Conservation (phyloP, 2,888 invertebrate species). For the Atrina japonica region DNA sequence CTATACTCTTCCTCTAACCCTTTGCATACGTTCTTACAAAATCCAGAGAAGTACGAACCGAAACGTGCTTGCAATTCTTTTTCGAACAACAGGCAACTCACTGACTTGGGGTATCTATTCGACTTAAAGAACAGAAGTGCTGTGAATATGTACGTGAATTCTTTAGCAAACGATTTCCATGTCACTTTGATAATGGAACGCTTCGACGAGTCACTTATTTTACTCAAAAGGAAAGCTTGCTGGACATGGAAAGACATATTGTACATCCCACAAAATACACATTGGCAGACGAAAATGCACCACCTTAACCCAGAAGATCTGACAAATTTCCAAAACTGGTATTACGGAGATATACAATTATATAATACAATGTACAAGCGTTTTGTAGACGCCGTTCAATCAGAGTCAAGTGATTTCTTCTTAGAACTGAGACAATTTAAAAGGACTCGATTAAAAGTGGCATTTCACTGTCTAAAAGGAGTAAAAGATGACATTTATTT, state of each 20-base stretch:
- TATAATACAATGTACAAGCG: constrained; percentile 66
- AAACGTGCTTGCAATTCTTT: constrained; percentile 50
- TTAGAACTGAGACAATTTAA: too few species aligned
- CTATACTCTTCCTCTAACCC: constrained; percentile 30
- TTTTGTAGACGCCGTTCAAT: constrained; percentile 54
- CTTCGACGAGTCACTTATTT: constrained; percentile 76
- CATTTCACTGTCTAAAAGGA: too few species aligned
- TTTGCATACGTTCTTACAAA: constrained; percentile 54
- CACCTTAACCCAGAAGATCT: constrained; percentile 47
- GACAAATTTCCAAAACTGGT: constrained; percentile 55
- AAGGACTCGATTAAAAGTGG: too few species aligned
- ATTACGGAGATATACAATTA: constrained; percentile 65
- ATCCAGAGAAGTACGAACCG: constrained; percentile 59
- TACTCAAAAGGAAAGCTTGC: constrained; percentile 71
- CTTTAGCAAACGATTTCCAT: constrained; percentile 63
- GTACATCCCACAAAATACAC: constrained; percentile 62
- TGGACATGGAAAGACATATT: constrained; percentile 73
- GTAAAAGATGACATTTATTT: too few species aligned
- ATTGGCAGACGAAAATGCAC: constrained; percentile 41
- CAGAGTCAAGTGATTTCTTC: too few species aligned
- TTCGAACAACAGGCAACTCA: constrained; percentile 67
- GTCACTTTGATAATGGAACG: constrained; percentile 74
- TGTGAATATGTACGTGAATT: constrained; percentile 53
- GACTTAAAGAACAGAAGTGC: constrained; percentile 35
- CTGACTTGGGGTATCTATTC: constrained; percentile 65